Base-by-base conservation (phyloP, 2,888 invertebrate genomes). In the Carpatolechia fugitivella region DNA sequence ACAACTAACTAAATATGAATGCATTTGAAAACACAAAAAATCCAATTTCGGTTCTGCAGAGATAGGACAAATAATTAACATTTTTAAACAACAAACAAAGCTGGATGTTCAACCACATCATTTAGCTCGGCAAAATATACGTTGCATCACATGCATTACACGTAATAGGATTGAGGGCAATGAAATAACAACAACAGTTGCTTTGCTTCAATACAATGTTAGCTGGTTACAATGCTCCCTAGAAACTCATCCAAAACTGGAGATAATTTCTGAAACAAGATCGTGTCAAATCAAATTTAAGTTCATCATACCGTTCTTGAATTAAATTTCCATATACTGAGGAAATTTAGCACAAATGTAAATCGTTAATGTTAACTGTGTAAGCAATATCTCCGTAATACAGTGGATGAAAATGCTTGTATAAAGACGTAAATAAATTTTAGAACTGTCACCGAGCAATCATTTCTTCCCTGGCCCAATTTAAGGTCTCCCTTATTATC, bases 331-430 rank as follows among this genome's bases (percentile, higher is more conserved):
- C 82, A 80, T 85, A 80, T 81, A 78, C 79, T 71, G 71, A n/a
- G 68, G 76, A 83, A 85, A 87, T 86, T 86, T 79, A 80, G 80
- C 78, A 69, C 79, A 82, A 85, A 86, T 75, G 78, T 86, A 84
- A 81, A 79, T 75, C 78, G 74, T 76, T 84, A 83, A 85, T 85
- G 76, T 74, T 84, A 76, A 85, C 78, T 75, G 70, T 82, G 78
- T 83, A 81, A 84, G 81, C 80, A 85, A 85, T 85, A 84, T 85
- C 78, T 78, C 75, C 78, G 78, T 79, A 78, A 82, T 79, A 76
- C 72, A 64, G 66, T 70, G 16, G n/a, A n/a, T n/a, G n/a, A n/a
- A n/a, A n/a, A n/a, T n/a, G n/a, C n/a, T n/a, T n/a, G n/a, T n/a
- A n/a, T n/a, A n/a, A n/a, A n/a, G n/a, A n/a, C n/a, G n/a, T n/a